Evolutionary conservation across 2,113 vertebrate genomes (phyloP).

Genomic region (Illadopsis cleaveri): DNA sequence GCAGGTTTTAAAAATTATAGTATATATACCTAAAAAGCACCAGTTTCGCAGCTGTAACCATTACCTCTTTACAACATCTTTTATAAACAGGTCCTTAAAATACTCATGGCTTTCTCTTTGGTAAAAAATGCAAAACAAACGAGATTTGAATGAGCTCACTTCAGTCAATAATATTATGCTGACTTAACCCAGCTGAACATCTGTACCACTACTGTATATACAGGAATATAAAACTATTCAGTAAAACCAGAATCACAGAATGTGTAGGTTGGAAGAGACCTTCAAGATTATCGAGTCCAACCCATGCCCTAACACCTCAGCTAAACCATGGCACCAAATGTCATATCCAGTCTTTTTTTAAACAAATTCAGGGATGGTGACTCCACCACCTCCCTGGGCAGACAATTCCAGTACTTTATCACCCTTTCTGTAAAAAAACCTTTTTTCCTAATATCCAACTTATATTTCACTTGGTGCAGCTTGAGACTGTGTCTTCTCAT

Average conservation of each 20-base stretch:
- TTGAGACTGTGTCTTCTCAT: neutral
- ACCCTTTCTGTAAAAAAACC: neutral
- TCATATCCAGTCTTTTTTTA: neutral
- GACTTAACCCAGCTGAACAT: neutral
- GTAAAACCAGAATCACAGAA: neutral
- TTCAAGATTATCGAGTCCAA: neutral
- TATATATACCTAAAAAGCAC: neutral
- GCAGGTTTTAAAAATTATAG: neutral
- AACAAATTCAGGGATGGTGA: too few species aligned
- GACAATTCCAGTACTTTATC: neutral
- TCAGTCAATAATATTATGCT: constrained; percentile 20
- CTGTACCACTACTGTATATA: neutral
- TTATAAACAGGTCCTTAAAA: constrained; percentile 16
- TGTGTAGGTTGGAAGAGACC: neutral
- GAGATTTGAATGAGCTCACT: neutral
- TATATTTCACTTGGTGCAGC: neutral
- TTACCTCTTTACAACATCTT: neutral
- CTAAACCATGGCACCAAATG: neutral
- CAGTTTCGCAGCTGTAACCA: neutral
- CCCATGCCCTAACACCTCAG: neutral
- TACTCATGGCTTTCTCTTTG: neutral
- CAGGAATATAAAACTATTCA: neutral
- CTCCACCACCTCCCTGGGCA: too few species aligned
- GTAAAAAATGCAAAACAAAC: constrained; percentile 3
- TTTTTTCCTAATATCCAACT: neutral